Percentiles rank a stretch among this genome's conserved stretches.
Evolutionary conservation across 2,888 invertebrate genomes (phyloP).

Genomic region (Eilema sororculum): DNA sequence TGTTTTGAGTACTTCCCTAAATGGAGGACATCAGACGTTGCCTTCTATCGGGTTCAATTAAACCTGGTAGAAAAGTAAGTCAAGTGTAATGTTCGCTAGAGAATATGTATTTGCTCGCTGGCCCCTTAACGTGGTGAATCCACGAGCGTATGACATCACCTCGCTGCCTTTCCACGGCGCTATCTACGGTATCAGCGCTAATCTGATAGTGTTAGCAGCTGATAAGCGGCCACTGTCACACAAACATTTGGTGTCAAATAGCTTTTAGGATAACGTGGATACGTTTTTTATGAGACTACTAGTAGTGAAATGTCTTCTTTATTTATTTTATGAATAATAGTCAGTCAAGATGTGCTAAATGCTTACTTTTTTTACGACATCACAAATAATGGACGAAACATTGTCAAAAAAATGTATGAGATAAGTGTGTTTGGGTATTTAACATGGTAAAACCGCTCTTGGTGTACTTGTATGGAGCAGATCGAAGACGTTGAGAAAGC

Average conservation of each 20-base stretch:
- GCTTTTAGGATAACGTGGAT: not conserved
- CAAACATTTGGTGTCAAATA: slow-evolving; percentile 4
- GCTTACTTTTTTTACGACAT: not conserved
- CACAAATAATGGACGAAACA: not conserved
- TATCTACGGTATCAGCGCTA: slow-evolving; percentile 44
- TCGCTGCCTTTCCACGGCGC: slow-evolving; percentile 37
- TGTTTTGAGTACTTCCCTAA: too few species aligned
- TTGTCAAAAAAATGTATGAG: not conserved
- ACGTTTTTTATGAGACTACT: not conserved
- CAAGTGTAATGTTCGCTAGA: not conserved
- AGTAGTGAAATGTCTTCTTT: not conserved
- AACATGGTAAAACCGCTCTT: too few species aligned
- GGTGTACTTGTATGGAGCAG: too few species aligned
- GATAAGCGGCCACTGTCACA: slow-evolving; percentile 40
- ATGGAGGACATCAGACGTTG: too few species aligned
- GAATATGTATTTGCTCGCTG: not conserved
- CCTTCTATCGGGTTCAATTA: too few species aligned
- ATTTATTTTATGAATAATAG: not conserved
- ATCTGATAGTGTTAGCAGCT: slow-evolving; percentile 41
- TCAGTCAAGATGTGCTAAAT: not conserved
- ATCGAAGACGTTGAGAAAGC: not conserved
- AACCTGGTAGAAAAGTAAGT: not conserved
- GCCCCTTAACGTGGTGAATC: not conserved
- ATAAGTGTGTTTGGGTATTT: not conserved
- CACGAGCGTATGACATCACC: slow-evolving; percentile 41